phyloP scores from a whole-genome alignment of 2,113 vertebrate species.

The Syngnathus scovelli region DNA sequence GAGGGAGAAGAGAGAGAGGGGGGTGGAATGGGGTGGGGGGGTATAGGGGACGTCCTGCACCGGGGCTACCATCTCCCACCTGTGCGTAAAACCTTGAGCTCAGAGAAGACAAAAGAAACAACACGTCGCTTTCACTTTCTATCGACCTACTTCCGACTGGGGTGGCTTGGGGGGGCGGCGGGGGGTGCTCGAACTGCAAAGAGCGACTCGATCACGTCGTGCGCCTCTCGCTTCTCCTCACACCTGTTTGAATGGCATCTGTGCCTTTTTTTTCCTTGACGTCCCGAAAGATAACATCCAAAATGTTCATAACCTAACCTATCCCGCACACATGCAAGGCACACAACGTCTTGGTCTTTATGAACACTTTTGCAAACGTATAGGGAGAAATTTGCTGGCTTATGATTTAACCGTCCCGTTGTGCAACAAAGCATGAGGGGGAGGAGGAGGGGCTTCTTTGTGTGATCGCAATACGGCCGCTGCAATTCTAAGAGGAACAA shows the following conservation, averaged over 20 bases:
- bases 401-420: neutral
- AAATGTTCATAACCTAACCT: neutral
- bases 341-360: neutral
- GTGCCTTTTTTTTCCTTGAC: neutral
- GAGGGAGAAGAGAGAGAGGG: no score
- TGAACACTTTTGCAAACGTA: no score
- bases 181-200: neutral
- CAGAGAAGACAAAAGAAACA: constrained; percentile 52
- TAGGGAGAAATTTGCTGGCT: no score
- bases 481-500: neutral
- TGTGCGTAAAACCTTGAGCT: constrained; percentile 68
- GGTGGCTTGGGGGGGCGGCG: neutral
- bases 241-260: constrained; percentile 76
- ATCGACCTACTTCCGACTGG: constrained; percentile 56
- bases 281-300: neutral
- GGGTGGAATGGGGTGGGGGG: neutral
- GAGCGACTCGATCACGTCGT: constrained; percentile 35
- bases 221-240: constrained; percentile 58
- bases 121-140: constrained; percentile 49
- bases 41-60: constrained; percentile 64
- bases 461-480: neutral
- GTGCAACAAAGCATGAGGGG: neutral
- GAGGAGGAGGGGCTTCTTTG: neutral
- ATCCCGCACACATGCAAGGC: neutral
- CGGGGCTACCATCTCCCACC: constrained; percentile 73